Evolutionary conservation across 2,113 vertebrate genomes (phyloP).

Genomic region (human): GRCh38 chr20:24483001-24483500

Average conservation of each 20-base stretch:
- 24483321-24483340: background rate
- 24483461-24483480: background rate
- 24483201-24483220: background rate
- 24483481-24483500: background rate
- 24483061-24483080: background rate
- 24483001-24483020: background rate
- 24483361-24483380: background rate
- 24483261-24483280: background rate
- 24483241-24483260: background rate
- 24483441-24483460: background rate
- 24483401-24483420: background rate
- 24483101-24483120: background rate
- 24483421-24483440: background rate
- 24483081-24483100: background rate
- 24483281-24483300: background rate
- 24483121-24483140: background rate
- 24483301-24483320: background rate
- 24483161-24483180: background rate
- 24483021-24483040: background rate
- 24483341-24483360: background rate
- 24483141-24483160: background rate
- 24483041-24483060: background rate
- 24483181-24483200: accelerated
- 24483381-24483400: background rate
- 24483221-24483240: background rate